phyloP scores from a whole-genome alignment of 2,113 vertebrate genomes.

The Callipepla squamata region DNA sequence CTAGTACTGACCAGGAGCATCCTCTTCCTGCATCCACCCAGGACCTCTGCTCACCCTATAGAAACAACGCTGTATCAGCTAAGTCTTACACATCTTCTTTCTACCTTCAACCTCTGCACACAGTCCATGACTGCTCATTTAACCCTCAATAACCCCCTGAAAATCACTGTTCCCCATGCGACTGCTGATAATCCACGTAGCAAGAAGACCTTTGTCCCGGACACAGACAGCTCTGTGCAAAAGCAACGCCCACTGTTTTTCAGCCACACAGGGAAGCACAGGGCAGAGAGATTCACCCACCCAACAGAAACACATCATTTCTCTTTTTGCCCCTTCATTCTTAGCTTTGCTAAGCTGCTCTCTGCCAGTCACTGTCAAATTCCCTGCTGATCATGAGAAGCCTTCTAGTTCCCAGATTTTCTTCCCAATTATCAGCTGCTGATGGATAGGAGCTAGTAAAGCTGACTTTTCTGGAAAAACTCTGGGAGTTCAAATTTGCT shows the following conservation, averaged over 20 bases:
- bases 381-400: background rate
- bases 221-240: background rate
- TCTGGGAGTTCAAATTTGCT: background rate
- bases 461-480: background rate
- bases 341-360: conserved; percentile 8
- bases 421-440: background rate
- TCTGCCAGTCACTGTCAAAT: background rate
- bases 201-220: background rate
- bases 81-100: background rate
- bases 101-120: background rate
- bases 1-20: background rate
- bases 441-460: background rate
- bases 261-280: background rate
- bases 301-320: background rate
- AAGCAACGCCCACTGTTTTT: background rate
- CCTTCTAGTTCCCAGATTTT: background rate
- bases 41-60: background rate
- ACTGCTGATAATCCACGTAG: background rate
- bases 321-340: conserved; percentile 3
- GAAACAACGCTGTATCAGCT: fast-evolving
- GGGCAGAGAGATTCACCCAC: background rate
- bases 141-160: background rate
- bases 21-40: background rate
- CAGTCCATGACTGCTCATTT: background rate
- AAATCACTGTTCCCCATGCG: background rate